Evolutionary conservation across 1,140 invertebrate genomes (phyloP).

Genomic region (Agrypnia vestita): DNA sequence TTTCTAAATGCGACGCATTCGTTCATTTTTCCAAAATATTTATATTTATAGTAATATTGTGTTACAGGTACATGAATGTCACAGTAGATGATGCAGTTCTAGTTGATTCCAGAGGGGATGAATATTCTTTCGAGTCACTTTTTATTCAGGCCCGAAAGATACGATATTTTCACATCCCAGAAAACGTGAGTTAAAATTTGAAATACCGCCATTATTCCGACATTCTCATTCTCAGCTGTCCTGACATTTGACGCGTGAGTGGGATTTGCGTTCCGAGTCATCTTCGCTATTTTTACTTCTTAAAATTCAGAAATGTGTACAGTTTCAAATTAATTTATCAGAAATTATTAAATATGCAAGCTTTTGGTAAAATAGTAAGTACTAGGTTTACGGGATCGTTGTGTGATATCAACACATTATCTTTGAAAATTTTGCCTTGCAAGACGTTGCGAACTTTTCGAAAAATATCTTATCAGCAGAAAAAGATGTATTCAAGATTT

Average conservation of each 20-base stretch:
- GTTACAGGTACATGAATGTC: slow-evolving; percentile 79
- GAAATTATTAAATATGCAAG: slow-evolving; percentile 11
- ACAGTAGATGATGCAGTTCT: slow-evolving; percentile 76
- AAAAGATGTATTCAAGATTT: slow-evolving; percentile 60
- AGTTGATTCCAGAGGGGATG: slow-evolving; percentile 73
- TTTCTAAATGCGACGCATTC: not conserved
- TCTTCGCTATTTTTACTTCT: not conserved
- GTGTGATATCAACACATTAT: slow-evolving; percentile 2
- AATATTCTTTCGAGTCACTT: slow-evolving; percentile 71
- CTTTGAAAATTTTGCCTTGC: not conserved
- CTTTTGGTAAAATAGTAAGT: slow-evolving; percentile 18
- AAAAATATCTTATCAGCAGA: slow-evolving; percentile 22
- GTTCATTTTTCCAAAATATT: slow-evolving; percentile 28
- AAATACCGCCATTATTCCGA: slow-evolving; percentile 8
- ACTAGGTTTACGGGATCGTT: not conserved
- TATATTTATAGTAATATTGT: slow-evolving; percentile 52
- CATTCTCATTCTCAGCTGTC: slow-evolving; percentile 34
- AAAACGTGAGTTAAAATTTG: slow-evolving; percentile 71
- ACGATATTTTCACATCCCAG: slow-evolving; percentile 79
- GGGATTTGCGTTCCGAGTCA: not conserved
- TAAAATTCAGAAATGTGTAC: not conserved
- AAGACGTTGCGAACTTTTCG: not conserved
- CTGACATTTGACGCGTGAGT: not conserved
- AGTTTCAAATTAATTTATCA: not conserved
- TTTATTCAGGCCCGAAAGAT: slow-evolving; percentile 79